These are phyloP conservation scores for Meiosimyza decipiens DNA, from an alignment of 2,888 invertebrate genomes.

Conservation along the genomic window DNA sequence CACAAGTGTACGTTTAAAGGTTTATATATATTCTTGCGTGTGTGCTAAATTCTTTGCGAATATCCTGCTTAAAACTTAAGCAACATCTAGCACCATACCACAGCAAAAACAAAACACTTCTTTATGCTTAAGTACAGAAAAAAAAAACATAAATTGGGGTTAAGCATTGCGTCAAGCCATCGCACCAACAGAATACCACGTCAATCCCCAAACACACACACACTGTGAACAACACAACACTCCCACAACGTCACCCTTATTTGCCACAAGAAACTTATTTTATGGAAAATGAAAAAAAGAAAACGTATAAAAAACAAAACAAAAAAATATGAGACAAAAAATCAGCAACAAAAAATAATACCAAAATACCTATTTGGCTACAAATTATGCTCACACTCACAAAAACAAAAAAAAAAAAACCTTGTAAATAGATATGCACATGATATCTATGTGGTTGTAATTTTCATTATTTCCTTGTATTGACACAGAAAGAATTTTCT, in stretches of 20 bases:
- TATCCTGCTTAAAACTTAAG: constrained; percentile 15
- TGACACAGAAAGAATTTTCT: background rate
- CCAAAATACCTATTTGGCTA: background rate
- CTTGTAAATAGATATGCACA: background rate
- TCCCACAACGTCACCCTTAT: background rate
- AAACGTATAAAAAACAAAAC: background rate
- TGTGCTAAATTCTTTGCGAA: constrained; percentile 22
- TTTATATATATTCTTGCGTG: background rate
- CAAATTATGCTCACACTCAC: constrained; percentile 7
- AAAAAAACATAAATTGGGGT: constrained; percentile 24
- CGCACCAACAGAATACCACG: constrained; percentile 1
- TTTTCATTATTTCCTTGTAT: constrained; percentile 2
- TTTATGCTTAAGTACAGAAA: background rate
- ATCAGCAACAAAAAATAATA: no score
- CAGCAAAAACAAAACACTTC: background rate
- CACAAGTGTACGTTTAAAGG: no score
- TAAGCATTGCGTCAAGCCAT: constrained; percentile 13
- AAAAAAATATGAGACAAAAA: no score
- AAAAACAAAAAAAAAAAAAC: background rate
- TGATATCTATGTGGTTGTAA: background rate
- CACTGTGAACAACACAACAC: no score
- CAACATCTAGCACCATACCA: background rate
- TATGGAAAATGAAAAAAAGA: background rate
- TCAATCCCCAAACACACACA: background rate
- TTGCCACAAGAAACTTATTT: constrained; percentile 9